Evolutionary conservation across 2,888 invertebrate genomes (phyloP).

Genomic region (Nomada fucata): DNA sequence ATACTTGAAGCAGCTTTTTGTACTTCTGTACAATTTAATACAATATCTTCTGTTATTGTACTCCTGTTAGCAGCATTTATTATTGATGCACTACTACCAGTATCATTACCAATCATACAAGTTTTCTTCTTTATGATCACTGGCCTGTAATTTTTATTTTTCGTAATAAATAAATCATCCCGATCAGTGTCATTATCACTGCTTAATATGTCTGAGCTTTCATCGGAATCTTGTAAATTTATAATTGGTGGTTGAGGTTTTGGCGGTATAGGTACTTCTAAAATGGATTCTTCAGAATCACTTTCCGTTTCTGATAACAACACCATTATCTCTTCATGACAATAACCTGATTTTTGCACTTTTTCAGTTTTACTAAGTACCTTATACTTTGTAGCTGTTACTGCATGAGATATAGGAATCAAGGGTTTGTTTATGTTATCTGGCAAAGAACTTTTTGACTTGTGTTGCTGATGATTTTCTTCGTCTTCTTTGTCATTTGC

Average conservation of each 20-base stretch:
- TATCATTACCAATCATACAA: background rate
- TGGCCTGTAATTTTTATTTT: background rate
- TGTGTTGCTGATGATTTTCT: background rate
- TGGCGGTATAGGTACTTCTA: slow-evolving; percentile 81
- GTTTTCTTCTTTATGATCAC: background rate
- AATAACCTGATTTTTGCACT: slow-evolving; percentile 25
- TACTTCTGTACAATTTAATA: slow-evolving; percentile 75
- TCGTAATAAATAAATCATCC: background rate
- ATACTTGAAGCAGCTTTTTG: slow-evolving; percentile 69
- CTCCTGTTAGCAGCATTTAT: background rate
- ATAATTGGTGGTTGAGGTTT: slow-evolving; percentile 79
- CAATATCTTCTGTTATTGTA: slow-evolving; percentile 50
- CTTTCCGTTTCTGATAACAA: slow-evolving; percentile 52
- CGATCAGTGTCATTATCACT: background rate
- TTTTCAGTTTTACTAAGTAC: slow-evolving; percentile 21
- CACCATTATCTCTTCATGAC: slow-evolving; percentile 4
- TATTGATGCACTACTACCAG: background rate
- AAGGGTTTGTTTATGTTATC: background rate
- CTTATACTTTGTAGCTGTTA: slow-evolving; percentile 45
- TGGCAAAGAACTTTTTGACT: background rate
- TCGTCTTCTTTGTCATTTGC: background rate
- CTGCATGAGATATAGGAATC: background rate
- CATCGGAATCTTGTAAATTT: slow-evolving; percentile 76
- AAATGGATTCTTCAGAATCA: slow-evolving; percentile 79
- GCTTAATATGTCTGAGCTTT: slow-evolving; percentile 49